Evolutionary conservation across 2,888 invertebrate species (phyloP).

Genomic region (Thecocarcelia acutangulata): DNA sequence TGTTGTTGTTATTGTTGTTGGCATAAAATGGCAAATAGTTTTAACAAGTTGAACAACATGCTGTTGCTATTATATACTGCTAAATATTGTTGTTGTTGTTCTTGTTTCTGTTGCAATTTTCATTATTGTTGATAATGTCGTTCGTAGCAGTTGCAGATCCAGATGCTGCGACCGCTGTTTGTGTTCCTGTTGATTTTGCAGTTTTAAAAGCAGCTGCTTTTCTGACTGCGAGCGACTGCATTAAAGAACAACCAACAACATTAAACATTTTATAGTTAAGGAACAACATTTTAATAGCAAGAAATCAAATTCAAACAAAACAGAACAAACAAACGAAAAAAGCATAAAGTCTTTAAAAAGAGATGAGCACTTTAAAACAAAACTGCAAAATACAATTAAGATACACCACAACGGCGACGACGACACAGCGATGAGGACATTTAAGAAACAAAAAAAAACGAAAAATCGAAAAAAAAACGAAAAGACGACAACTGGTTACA

Average conservation of each 20-base stretch:
- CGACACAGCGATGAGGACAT: constrained; percentile 64
- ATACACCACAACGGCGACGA: constrained; percentile 59
- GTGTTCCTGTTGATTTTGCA: constrained; percentile 52
- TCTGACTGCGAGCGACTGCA: constrained; percentile 9
- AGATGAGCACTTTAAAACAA: constrained; percentile 67
- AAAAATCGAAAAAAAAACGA: constrained; percentile 35
- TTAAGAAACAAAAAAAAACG: constrained; percentile 35
- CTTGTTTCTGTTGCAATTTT: background rate
- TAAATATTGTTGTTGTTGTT: constrained; percentile 23
- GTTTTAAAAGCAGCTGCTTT: constrained; percentile 39
- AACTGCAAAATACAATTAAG: constrained; percentile 67
- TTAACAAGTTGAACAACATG: constrained; percentile 64
- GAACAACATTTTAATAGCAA: constrained; percentile 56
- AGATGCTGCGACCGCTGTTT: constrained; percentile 40
- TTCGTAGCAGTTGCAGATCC: constrained; percentile 28
- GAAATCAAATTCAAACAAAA: constrained; percentile 38
- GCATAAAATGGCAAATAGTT: constrained; percentile 66
- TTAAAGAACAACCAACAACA: constrained; percentile 41
- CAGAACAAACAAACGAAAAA: constrained; percentile 14
- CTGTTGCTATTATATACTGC: constrained; percentile 47
- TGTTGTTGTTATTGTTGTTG: constrained; percentile 33
- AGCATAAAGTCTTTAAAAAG: constrained; percentile 52
- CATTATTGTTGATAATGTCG: constrained; percentile 25
- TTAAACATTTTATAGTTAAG: constrained; percentile 40
- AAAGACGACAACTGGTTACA: constrained; percentile 63